A percentile compares a stretch with the other conserved stretches of the same genome.
phyloP scores from a whole-genome alignment of 2,113 vertebrate genomes.

The Girardinichthys multiradiatus region DNA sequence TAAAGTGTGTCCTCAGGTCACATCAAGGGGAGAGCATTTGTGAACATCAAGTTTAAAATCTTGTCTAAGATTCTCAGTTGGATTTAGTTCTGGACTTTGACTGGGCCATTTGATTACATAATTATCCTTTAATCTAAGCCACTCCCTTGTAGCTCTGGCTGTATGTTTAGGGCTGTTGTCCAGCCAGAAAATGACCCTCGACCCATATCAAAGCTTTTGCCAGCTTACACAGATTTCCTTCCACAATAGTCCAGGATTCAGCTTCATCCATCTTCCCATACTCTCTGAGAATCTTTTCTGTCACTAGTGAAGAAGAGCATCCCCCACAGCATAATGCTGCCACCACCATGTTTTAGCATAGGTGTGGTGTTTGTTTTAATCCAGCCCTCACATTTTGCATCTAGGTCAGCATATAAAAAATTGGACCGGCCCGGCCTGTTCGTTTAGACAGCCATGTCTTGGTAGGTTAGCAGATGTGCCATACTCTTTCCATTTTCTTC shows the following conservation, averaged over 20 bases:
- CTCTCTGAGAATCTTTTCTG: background rate
- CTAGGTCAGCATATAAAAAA: no score
- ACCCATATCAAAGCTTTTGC: background rate
- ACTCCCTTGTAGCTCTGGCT: no score
- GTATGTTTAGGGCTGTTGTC: no score
- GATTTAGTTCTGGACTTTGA: no score
- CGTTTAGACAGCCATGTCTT: background rate
- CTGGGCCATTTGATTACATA: no score
- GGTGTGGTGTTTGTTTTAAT: background rate
- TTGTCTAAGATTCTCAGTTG: no score
- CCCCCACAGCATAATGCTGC: background rate
- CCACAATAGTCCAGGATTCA: background rate
- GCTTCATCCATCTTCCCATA: background rate
- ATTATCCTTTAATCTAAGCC: no score
- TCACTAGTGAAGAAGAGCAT: background rate
- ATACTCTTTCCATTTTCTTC: background rate
- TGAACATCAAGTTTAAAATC: no score
- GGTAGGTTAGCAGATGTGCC: background rate
- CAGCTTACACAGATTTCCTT: background rate
- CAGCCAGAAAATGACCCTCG: no score
- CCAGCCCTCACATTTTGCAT: no score
- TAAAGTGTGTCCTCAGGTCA: no score
- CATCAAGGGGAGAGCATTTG: no score
- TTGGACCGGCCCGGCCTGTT: background rate
- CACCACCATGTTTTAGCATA: background rate